Evolutionary conservation across 2,888 invertebrate species (phyloP).

Genomic region (Ditula angustiorana): DNA sequence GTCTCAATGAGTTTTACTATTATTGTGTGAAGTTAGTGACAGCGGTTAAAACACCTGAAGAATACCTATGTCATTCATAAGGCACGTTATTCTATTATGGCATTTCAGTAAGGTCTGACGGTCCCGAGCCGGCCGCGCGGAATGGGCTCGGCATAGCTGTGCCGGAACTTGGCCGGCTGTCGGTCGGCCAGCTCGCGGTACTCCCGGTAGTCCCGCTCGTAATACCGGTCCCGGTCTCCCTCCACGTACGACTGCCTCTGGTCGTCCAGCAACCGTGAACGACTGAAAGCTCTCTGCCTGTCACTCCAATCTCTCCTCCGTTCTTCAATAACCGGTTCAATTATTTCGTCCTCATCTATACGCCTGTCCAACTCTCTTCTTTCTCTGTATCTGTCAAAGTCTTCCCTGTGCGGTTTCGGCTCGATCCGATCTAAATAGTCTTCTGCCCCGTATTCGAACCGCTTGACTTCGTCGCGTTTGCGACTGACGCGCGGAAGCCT

Average conservation of each 20-base stretch:
- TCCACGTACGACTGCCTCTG: constrained; percentile 77
- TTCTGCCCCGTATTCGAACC: constrained; percentile 77
- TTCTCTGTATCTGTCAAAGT: constrained; percentile 74
- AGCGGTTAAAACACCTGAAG: not conserved
- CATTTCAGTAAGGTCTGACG: constrained; percentile 81
- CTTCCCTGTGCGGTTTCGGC: constrained; percentile 71
- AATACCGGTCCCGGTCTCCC: constrained; percentile 73
- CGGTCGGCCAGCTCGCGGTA: constrained; percentile 75
- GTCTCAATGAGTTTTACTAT: too few species aligned
- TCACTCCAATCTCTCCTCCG: constrained; percentile 77
- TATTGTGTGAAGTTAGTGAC: too few species aligned
- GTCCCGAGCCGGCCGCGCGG: constrained; percentile 81
- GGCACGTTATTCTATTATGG: constrained; percentile 73
- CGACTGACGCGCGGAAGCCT: constrained; percentile 76
- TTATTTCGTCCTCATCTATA: constrained; percentile 78
- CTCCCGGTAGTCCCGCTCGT: constrained; percentile 77
- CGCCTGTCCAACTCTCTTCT: constrained; percentile 75
- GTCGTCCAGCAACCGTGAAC: constrained; percentile 77
- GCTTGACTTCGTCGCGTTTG: constrained; percentile 75
- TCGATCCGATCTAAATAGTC: constrained; percentile 76
- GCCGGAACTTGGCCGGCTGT: constrained; percentile 82
- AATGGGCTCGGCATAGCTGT: constrained; percentile 89
- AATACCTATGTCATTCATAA: constrained; percentile 2
- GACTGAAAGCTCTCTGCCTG: constrained; percentile 77
- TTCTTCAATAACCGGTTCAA: constrained; percentile 77